Base-by-base conservation (phyloP, 2,113 vertebrate genomes). In the Osmerus mordax region DNA sequence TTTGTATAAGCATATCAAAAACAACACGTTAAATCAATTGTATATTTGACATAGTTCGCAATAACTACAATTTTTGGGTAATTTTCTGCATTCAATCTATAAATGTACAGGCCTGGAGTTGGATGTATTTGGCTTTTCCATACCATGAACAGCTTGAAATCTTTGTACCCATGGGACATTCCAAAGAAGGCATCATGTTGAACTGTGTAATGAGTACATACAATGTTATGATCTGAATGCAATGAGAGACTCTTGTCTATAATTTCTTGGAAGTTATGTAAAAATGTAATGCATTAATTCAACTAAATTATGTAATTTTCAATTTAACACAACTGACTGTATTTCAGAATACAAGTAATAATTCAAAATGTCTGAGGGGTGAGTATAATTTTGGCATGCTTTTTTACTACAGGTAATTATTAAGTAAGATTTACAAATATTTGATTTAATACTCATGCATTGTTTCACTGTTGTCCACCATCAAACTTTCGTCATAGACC, bases 351-450 rank as follows among this genome's bases (percentile, higher is more conserved):
- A 66, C 25, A 28, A 69, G 77, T 66, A 12, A 32, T 65, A 71
- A 53, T 52, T 63, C 78, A 78, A 64, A 70, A 90, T 91, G 90
- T 89, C 90, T 78, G 86, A 89, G 23, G 78, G 53, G 89, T 90
- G 81, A 88, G 88, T 86, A 70, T 65, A 16, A 52, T 58, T 36
- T 67, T 28, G 8, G 23, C 11, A 67, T n/a, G 15, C 23, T 54
- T 53, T 16, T 69, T 64, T 53, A 52, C 41, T 18, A 47, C 65
- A 14, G 71, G 15, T 67, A 25, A 60, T 77, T 3, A 54, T 77
- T 21, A 21, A 47, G 41, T 16, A 58, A n/a, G 29, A 1, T 54
- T 60, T 32, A 9, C 6, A 51, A 15, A 29, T 23, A 67, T 11
- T 21, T 64, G 12, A 5, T 41, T 53, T 32, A 18, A 76, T 16